Conservation (phyloP, 2,113 vertebrate genomes). For the Eulemur rufifrons region DNA sequence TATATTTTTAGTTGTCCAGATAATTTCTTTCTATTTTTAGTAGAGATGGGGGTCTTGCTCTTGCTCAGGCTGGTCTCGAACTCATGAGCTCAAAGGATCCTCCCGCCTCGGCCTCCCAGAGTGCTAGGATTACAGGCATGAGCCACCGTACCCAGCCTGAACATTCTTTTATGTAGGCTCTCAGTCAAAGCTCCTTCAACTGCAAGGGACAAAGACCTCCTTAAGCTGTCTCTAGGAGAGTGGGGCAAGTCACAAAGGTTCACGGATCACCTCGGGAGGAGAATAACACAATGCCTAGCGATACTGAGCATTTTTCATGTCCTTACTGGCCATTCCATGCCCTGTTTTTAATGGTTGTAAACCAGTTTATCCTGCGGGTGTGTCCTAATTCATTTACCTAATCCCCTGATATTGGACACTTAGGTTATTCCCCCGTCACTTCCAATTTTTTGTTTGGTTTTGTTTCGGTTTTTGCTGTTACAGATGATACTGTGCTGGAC, state of each 20-base stretch:
- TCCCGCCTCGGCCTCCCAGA: no score
- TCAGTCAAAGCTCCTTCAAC: no score
- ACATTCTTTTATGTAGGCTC: not conserved
- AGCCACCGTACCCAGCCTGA: not conserved
- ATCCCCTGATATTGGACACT: not conserved
- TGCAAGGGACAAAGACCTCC: not conserved
- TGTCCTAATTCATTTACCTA: accelerated
- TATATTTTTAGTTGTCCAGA: no score
- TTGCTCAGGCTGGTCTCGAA: no score
- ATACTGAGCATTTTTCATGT: not conserved
- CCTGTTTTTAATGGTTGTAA: not conserved
- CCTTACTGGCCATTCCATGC: not conserved
- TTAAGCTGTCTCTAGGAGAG: not conserved
- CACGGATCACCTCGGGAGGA: no score
- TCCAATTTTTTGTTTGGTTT: not conserved
- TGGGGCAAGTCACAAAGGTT: not conserved
- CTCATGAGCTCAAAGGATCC: no score
- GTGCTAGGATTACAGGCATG: no score
- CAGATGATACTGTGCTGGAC: not conserved
- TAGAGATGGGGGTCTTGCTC: no score
- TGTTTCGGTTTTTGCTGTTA: not conserved
- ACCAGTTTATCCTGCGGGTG: accelerated
- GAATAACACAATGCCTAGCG: no score
- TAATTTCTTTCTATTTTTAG: no score
- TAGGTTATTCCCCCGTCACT: not conserved